Conservation (phyloP, 1,140 invertebrate species). For the Dysdera silvatica region DNA sequence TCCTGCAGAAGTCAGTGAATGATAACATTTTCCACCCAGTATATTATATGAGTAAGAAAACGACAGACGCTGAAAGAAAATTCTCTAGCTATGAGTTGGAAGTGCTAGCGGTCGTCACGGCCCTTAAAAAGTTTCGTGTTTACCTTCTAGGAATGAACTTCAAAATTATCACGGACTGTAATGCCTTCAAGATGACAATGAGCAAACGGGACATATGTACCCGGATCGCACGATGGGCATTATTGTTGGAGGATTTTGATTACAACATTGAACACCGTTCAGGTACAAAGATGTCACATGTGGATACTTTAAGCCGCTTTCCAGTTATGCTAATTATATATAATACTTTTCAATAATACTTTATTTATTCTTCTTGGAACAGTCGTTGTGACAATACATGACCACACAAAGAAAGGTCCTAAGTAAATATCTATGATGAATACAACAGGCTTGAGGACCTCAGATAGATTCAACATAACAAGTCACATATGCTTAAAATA, state of each 20-base stretch:
- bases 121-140: neutral
- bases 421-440: too few species aligned
- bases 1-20: neutral
- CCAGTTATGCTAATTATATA: too few species aligned
- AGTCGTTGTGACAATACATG: too few species aligned
- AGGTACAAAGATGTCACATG: neutral
- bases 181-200: neutral
- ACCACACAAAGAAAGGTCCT: too few species aligned
- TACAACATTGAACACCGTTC: conserved; percentile 5
- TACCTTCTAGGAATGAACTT: neutral
- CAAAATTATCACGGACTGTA: neutral
- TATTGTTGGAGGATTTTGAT: conserved; percentile 1
- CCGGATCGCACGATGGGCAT: conserved; percentile 6
- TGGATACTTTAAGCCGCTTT: conserved; percentile 9
- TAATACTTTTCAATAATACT: too few species aligned
- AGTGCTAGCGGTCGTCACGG: neutral
- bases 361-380: too few species aligned
- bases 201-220: neutral
- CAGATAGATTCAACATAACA: too few species aligned
- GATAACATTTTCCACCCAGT: neutral
- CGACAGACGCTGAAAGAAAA: neutral
- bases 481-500: too few species aligned
- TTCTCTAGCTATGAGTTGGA: conserved; percentile 4
- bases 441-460: too few species aligned
- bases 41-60: neutral